These are phyloP conservation scores for Orcinus orca DNA, from an alignment of 2,113 vertebrate genomes.

Conservation along the genomic window DNA sequence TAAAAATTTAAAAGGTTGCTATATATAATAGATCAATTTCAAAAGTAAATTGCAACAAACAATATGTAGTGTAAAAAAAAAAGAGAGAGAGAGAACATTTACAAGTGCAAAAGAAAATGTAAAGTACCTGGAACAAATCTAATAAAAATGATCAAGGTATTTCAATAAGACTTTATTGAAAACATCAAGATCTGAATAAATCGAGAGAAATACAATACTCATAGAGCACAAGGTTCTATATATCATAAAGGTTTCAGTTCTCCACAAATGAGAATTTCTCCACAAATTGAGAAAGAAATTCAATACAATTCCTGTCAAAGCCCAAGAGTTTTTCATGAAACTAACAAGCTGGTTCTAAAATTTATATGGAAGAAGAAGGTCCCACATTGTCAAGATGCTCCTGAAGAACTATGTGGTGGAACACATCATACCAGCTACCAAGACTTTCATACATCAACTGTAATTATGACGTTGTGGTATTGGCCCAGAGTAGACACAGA, in stretches of 20 bases:
- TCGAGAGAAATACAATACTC: not conserved
- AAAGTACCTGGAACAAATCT: not conserved
- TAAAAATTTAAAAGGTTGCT: not conserved
- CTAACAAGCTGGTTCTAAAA: not conserved
- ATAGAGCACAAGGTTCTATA: not conserved
- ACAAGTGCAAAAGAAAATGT: not conserved
- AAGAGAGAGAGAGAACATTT: not conserved
- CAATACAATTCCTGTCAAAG: not conserved
- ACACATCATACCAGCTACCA: not conserved
- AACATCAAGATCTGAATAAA: not conserved
- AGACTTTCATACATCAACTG: not conserved
- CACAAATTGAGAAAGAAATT: not conserved
- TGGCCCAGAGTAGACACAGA: not conserved
- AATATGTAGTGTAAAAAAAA: not conserved
- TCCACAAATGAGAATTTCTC: not conserved
- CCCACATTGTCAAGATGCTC: not conserved
- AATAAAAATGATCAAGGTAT: not conserved
- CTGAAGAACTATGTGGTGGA: not conserved
- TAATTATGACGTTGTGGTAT: not conserved
- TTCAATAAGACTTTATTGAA: not conserved
- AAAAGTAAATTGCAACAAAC: not conserved
- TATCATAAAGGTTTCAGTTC: not conserved
- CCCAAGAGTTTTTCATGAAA: not conserved
- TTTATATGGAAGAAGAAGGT: not conserved
- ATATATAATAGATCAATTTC: not conserved